Base-by-base conservation (phyloP, 1,140 invertebrate species). In the Camponotus pennsylvanicus region DNA sequence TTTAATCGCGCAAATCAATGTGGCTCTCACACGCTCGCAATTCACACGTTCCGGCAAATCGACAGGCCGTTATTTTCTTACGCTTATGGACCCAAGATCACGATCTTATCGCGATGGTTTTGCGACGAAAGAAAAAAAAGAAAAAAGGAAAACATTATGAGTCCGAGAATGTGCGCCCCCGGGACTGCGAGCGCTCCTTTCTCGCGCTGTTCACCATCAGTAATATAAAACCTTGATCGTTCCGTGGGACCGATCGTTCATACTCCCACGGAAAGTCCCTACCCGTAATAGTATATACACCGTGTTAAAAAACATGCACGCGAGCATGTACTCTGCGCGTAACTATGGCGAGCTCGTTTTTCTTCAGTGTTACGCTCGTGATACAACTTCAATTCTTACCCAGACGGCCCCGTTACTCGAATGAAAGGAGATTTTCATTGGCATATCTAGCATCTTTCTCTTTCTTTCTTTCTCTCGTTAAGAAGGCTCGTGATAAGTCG, bases 201-300 rank as follows among this genome's bases (percentile, higher is more conserved):
- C 90, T 71, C 90, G 77, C 85, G 64, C 84, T 76, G 57, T 67
- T 84, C 89, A 76, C 85, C 79, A 88, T 92, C 89, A 90, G 87
- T 83, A 89, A 89, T 78, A 90, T 86, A 92, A 92, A 93, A 90
- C 92, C 92, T 92, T 92, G 92, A 92, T 92, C 90, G 91, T 85
- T 91, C 90, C 92, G 92, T 93, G 92, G 90, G 92, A 93, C 91
- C 89, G 92, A 92, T 92, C 89, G 87, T 84, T 86, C 45, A 71
- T 87, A 92, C 92, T 92, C 92, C 92, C 92, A 93, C 92, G 92
- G 92, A 91, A 92, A 92, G 87, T 52, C 49, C 75, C 88, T 66
- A 73, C 77, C 49, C 77, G 86, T 82, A 87, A 88, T 89, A 87
- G 89, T 83, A 89, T 90, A 90, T 52, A 52, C 89, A 90, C 9